Evolutionary conservation across 2,888 invertebrate species (phyloP), one percentile per base, ranked within the genome.

Genomic region (Acrobasis suavella): DNA sequence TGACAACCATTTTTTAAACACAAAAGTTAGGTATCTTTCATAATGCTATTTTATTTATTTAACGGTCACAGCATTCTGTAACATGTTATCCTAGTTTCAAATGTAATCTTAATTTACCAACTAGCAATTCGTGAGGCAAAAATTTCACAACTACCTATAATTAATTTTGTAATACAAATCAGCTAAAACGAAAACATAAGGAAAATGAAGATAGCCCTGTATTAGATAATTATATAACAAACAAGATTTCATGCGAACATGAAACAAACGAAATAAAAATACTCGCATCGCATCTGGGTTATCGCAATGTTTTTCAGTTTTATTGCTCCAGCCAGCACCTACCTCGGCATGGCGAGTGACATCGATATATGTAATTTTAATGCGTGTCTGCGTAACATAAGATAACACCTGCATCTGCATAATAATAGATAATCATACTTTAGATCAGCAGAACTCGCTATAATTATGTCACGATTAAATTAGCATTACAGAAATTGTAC

Each of bases 391-490:
- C n/a, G 46, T 46, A 46, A 46, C 46, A n/a, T n/a, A n/a, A 46
- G 46, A 46, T 46, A 46, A 46, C 46, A 46, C 46, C 46, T 46
- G 46, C 46, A 46, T 46, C 46, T 46, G 46, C 46, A 46, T 46
- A 46, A 46, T 46, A 46, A 46, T n/a, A 46, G 46, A 46, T 46
- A 46, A 46, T 46, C n/a, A 46, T 32, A 32, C n/a, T 10, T 46
- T 10, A 46, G 14, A 46, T 46, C 46, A 14, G 46, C 46, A 14
- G 46, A 46, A n/a, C 46, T 46, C 2, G 2, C n/a, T 14, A 46
- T 46, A 46, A 46, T 46, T n/a, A n/a, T 14, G 1, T 6, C 14
- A 12, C n/a, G 46, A 46, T 46, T 46, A 9, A 46, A 46, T 46
- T 46, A 3, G 46, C 12, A n/a, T 14, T 46, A 14, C n/a, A 46